Evolutionary conservation across 2,797 vertebrate genomes (phyloP), one percentile per base, ranked within the genome.

Genomic region (Heteromormyrus szaboi): DNA sequence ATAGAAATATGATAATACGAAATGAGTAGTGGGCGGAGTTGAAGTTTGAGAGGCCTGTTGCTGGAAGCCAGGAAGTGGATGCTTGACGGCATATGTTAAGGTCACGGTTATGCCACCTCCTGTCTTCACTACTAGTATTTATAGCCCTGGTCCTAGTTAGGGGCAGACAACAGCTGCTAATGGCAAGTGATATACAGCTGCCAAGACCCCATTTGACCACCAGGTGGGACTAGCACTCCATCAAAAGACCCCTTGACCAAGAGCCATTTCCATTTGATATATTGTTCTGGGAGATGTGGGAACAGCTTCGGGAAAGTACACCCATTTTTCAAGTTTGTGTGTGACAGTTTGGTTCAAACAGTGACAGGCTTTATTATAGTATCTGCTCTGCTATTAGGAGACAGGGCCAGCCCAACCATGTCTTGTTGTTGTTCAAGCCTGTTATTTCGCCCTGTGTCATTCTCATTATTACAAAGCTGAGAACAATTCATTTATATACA

Each of bases 181-280:
- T 51, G 33, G 6, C 33, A 86, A 12, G 17, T 59, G 53, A 59
- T 54, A 33, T 19, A 6, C 14, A 33, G 51, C 46, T 5, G 84
- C 84, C 84, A 86, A 51, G 51, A 86, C 85, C 29, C 85, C 17
- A 19, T n/a, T 14, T 51, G 85, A 86, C 81, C 81, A 85, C 44
- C 81, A 85, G 81, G 81, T 85, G 81, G 81, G 81, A 85, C 48
- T 85, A 29, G 81, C 48, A 51, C 81, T 85, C 81, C 11, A 85
- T 51, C 44, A 12, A 85, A 29, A 48, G 48, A 12, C 17, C 29
- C 81, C 22, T 85, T 51, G 81, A 29, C 48, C n/a, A 51, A 84
- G 44, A 50, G 46, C 46, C 81, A 85, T 85, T 51, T 48, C 81
- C n/a, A 25, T 25, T 85, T 85, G 46, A 25, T 83, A 5, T 85